Base-by-base conservation (phyloP, 2,113 vertebrate species). In the Myotis yumanensis region DNA sequence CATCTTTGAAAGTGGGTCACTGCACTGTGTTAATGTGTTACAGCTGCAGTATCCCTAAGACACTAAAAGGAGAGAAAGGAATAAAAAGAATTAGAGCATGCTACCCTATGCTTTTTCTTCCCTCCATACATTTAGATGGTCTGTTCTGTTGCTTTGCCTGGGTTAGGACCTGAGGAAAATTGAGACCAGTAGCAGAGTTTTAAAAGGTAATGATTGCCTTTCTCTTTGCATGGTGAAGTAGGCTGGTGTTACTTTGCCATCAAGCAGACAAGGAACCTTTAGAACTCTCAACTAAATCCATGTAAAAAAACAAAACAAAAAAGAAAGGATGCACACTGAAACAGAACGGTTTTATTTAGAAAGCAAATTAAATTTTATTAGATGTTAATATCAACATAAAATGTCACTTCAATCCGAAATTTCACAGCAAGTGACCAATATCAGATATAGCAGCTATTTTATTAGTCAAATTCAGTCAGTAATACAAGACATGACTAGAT, bases 11-110 rank as follows among this genome's bases (percentile, higher is more conserved):
- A 97, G 54, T 91, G 82, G 85, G 85, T 92, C 73, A 97, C 57
- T 30, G 86, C 90, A 88, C 43, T 77, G 48, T 95, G 57, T 32
- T 95, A 93, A 81, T 85, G 80, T 52, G 54, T 93, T 95, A 85
- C 75, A 96, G 69, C 90, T 88, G 57, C 51, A 59, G 51, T 96
- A 93, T 96, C 91, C 95, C 90, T 95, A 96, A 69, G 87, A 85
- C 94, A 91, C 94, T 96, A 93, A 97, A 90, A 94, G 11, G 20
- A 3, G 9, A 11, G 23, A 79, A 79, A 90, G 86, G 96, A 96
- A 95, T 97, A 97, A 97, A 97, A 98, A 48, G 95, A 98, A 98
- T 97, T 89, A 97, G 97, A 97, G 97, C 96, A 93, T 97, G 95
- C 95, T 97, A 93, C 93, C 92, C 96, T 96, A 62, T 97, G 95